phyloP scores from a whole-genome alignment of 2,888 invertebrate genomes.

The Biston stratarius region DNA sequence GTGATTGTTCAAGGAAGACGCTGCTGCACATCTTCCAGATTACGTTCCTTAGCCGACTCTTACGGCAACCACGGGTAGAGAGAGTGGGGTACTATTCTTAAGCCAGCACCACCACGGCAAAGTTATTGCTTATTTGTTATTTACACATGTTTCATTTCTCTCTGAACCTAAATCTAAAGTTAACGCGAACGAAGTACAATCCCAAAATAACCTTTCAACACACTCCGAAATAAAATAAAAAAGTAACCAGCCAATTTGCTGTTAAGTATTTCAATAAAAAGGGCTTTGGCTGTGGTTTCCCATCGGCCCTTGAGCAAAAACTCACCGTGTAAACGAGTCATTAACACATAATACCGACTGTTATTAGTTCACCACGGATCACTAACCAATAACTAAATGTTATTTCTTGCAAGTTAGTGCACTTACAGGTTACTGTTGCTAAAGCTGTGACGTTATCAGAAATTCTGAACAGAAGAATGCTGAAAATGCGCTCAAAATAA shows the following conservation, averaged over 20 bases:
- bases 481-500: neutral
- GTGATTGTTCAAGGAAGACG: too few relatives aligned
- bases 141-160: too few relatives aligned
- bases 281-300: slow-evolving; percentile 22
- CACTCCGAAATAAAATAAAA: too few relatives aligned
- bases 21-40: too few relatives aligned
- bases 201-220: too few relatives aligned
- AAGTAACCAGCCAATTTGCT: neutral
- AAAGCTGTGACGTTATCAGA: slow-evolving; percentile 1
- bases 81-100: too few relatives aligned
- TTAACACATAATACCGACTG: slow-evolving; percentile 33
- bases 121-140: too few relatives aligned
- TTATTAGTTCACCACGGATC: slow-evolving; percentile 32
- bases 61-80: too few relatives aligned
- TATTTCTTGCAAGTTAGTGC: slow-evolving; percentile 24
- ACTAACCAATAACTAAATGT: slow-evolving; percentile 21
- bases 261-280: slow-evolving; percentile 16
- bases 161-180: too few relatives aligned
- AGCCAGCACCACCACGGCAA: too few relatives aligned
- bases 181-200: too few relatives aligned
- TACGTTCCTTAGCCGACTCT: too few relatives aligned
- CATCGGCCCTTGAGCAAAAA: slow-evolving; percentile 27
- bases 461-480: neutral
- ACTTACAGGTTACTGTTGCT: slow-evolving; percentile 11
- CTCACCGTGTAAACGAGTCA: slow-evolving; percentile 31